Base-by-base conservation (phyloP, 1,140 invertebrate species). In the Brachionus plicatilis region DNA sequence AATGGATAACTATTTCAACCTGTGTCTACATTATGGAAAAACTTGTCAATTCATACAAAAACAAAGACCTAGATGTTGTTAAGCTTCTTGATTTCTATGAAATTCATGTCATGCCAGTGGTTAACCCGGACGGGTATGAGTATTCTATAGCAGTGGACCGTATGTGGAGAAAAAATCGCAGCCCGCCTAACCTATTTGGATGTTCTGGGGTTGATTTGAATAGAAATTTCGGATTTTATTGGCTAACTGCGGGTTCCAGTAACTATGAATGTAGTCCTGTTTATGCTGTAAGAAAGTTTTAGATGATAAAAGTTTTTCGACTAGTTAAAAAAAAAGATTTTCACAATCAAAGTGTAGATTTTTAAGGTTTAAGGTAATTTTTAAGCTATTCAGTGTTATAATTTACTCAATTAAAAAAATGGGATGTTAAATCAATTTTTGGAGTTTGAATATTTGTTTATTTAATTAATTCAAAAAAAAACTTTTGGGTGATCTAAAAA, bases 81-180 rank as follows among this genome's bases (percentile, higher is more conserved):
- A 41, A 24, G 17, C 43, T 82, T 24, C 60, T 82, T 29, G 37
- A 82, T 27, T 47, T 37, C 37, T 82, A 82, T 47, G 79, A 82
- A 45, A 37, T 82, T 68, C 79, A 82, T n/a, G 76, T 84, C 3
- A 76, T 84, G 45, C 84, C 84, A n/a, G 45, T 85, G 11, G 20
- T 68, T 4, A 85, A 85, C 56, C 84, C 84, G 41, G 84, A 85
- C 20, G 84, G 84, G 9, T 85, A 85, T n/a, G 53, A 78, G 41
- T 78, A 78, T 75, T n/a, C n/a, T 9, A 68, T 43, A 56, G 29
- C 20, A 17, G 29, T 33, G 6, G 37, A 60, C 37, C 53, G 85
- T 43, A 79, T 86, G 82, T 86, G 85, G 85, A 56, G 85, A 27
- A 86, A 86, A 65, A 85, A 75, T 43, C 66, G 85, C 1, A 41